These are phyloP conservation scores for Dusona sp. DNA, from an alignment of 2,888 invertebrate genomes.

Conservation along the genomic window DNA sequence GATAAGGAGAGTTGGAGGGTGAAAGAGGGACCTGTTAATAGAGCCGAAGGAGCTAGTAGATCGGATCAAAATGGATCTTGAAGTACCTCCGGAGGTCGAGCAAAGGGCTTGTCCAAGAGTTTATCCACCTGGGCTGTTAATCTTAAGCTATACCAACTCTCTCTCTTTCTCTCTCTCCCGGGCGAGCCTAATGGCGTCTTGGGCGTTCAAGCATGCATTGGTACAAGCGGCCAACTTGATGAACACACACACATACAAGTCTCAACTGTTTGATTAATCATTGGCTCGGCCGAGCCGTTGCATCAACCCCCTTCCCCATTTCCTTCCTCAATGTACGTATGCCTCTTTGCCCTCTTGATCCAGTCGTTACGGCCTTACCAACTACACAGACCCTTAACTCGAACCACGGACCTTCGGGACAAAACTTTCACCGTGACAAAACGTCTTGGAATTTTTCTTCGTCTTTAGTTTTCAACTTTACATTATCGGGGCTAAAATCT, in stretches of 20 bases:
- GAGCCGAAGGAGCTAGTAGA: conserved; percentile 19
- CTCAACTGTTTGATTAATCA: conserved; percentile 79
- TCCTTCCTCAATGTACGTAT: conserved; percentile 55
- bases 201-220: conserved; percentile 76
- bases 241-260: conserved; percentile 26
- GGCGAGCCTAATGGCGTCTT: conserved; percentile 74
- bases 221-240: conserved; percentile 70
- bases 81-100: conserved; percentile 40
- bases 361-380: conserved; percentile 74
- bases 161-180: conserved; percentile 20
- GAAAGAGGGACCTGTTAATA: conserved; percentile 2
- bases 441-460: conserved; percentile 15
- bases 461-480: not conserved
- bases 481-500: not conserved
- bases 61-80: conserved; percentile 53
- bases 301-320: conserved; percentile 25
- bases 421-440: conserved; percentile 26
- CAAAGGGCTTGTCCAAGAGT: conserved; percentile 29
- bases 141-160: conserved; percentile 73
- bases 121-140: conserved; percentile 72
- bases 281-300: conserved; percentile 72
- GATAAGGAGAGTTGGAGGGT: no score
- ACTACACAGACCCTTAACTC: not conserved
- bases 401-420: not conserved
- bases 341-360: conserved; percentile 64